Conservation (phyloP, 2,113 vertebrate species). For the Prunella himalayana region DNA sequence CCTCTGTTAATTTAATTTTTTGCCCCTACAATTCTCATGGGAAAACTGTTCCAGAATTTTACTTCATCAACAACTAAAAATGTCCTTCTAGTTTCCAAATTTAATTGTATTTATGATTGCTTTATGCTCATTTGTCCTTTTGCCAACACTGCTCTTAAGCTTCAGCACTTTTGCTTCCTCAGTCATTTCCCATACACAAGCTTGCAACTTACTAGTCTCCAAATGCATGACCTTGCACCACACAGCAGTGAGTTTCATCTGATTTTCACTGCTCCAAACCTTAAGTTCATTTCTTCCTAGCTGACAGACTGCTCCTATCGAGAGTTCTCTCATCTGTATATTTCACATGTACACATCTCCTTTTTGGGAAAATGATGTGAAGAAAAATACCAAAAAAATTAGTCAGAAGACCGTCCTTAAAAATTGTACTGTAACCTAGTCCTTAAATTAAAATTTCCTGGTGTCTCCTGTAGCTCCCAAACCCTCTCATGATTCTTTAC, state of each 20-base stretch:
- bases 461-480: neutral
- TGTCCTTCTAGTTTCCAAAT: neutral
- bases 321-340: neutral
- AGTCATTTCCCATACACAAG: slow-evolving; percentile 18
- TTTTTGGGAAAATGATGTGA: neutral
- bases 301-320: neutral
- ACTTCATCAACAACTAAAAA: neutral
- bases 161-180: slow-evolving; percentile 27
- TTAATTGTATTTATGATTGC: neutral
- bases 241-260: neutral
- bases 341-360: neutral
- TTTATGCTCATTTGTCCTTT: slow-evolving; percentile 21
- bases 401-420: neutral
- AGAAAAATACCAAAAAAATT: neutral
- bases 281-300: neutral
- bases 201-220: neutral
- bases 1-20: neutral
- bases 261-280: neutral
- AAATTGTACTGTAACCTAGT: neutral
- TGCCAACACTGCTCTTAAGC: slow-evolving; percentile 19
- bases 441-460: neutral
- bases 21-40: neutral
- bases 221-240: slow-evolving; percentile 7
- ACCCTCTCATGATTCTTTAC: neutral
- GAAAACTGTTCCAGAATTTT: neutral